A percentile compares a stretch with the other conserved stretches of the same genome.
Conservation (phyloP, 2,113 vertebrate species). For the Peromyscus maniculatus region DNA sequence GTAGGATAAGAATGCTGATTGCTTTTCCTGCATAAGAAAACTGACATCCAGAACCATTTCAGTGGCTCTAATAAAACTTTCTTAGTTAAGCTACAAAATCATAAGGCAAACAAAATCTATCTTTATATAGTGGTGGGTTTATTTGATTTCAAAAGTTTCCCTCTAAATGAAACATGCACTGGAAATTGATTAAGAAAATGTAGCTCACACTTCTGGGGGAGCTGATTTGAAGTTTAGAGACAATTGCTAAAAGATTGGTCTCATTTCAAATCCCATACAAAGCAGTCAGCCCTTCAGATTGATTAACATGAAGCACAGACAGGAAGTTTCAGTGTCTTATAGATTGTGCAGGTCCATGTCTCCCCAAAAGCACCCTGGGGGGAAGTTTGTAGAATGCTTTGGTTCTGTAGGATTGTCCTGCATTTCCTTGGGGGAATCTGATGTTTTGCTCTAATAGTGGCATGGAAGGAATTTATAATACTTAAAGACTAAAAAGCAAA, state of each 20-base stretch:
- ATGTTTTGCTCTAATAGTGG: slow-evolving; percentile 37
- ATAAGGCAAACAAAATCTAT: background rate
- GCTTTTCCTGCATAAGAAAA: slow-evolving; percentile 60
- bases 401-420: background rate
- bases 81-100: slow-evolving; percentile 17
- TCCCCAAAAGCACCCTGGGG: slow-evolving; percentile 7
- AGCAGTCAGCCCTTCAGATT: slow-evolving; percentile 29
- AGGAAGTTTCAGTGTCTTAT: slow-evolving; percentile 26
- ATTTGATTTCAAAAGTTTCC: slow-evolving; percentile 65
- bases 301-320: slow-evolving; percentile 25
- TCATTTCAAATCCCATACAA: slow-evolving; percentile 49
- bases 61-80: slow-evolving; percentile 39
- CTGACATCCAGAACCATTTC: slow-evolving; percentile 32
- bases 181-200: slow-evolving; percentile 45
- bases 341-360: background rate
- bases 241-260: slow-evolving; percentile 47
- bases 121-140: slow-evolving; percentile 32
- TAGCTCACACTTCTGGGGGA: slow-evolving; percentile 33
- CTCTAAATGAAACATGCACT: slow-evolving; percentile 46
- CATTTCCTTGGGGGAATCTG: slow-evolving; percentile 11
- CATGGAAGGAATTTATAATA: slow-evolving; percentile 19
- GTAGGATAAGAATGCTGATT: background rate
- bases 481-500: background rate
- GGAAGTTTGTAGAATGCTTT: slow-evolving; percentile 45
- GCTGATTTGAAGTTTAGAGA: slow-evolving; percentile 51